Conservation (phyloP, 2,888 invertebrate species). For the Disparrhopalites patrizii region DNA sequence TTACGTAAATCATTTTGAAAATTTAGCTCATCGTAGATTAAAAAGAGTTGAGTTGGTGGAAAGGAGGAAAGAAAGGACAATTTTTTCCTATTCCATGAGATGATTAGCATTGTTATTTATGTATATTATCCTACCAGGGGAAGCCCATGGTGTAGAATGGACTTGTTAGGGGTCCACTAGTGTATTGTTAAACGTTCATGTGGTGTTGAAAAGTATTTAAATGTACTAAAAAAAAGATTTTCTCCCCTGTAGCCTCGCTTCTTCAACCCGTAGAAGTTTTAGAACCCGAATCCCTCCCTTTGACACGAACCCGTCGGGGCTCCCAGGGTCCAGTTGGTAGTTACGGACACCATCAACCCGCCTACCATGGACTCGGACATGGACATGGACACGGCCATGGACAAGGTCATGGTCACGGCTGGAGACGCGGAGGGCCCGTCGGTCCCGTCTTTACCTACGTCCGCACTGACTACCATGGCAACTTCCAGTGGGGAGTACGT, state of each 20-base stretch:
- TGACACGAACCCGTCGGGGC: conserved; percentile 26
- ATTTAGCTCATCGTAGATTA: no score
- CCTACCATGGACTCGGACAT: conserved; percentile 16
- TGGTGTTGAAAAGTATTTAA: conserved; percentile 17
- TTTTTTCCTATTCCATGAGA: no score
- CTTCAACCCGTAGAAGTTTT: conserved; percentile 10
- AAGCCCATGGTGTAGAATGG: no score
- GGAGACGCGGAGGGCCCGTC: conserved; percentile 31
- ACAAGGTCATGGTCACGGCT: conserved; percentile 22
- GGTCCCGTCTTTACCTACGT: conserved; percentile 47
- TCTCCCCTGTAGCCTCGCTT: background rate
- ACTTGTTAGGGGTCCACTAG: no score
- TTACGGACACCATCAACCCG: conserved; percentile 20
- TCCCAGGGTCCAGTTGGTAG: no score
- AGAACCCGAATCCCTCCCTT: conserved; percentile 4
- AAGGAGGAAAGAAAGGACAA: no score
- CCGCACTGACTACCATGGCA: conserved; percentile 44
- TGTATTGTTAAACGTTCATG: no score
- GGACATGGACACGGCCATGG: conserved; percentile 15
- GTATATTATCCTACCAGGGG: no score
- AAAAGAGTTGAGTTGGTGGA: no score
- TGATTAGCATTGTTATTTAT: no score
- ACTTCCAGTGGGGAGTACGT: conserved; percentile 45
- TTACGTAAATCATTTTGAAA: no score
- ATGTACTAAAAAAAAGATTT: conserved; percentile 2